These are phyloP conservation scores for Hydrozoanthus gracilis DNA, from an alignment of 92 coral and sea anemone genomes.

Conservation along the genomic window DNA sequence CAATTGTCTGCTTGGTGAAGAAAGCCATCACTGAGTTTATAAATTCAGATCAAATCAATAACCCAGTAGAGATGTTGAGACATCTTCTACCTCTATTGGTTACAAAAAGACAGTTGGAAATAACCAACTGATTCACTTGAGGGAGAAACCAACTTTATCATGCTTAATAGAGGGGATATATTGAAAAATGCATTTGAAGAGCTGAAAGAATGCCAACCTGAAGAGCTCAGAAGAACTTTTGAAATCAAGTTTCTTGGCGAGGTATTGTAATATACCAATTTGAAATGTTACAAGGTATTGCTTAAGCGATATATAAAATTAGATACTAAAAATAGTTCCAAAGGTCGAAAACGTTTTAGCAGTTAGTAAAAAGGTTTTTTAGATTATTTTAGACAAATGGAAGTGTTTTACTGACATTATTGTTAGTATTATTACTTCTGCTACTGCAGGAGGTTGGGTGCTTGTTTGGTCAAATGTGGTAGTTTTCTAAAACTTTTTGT, in stretches of 20 bases:
- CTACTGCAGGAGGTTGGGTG: neutral
- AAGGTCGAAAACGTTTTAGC: too few species aligned
- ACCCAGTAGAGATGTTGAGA: conserved; percentile 5
- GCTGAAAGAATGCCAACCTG: conserved; percentile 18
- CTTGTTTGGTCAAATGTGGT: too few species aligned
- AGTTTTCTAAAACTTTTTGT: neutral
- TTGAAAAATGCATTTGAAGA: conserved; percentile 23
- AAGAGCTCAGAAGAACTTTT: conserved; percentile 30
- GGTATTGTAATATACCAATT: conserved; percentile 18
- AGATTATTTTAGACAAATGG: too few species aligned
- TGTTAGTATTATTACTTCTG: neutral
- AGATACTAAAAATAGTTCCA: too few species aligned
- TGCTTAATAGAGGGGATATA: conserved; percentile 22
- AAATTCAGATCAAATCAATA: conserved; percentile 3
- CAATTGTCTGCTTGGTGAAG: conserved; percentile 23
- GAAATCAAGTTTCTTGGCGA: conserved; percentile 35
- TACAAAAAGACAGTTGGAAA: conserved; percentile 21
- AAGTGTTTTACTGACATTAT: conserved; percentile 14
- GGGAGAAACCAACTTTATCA: conserved; percentile 31
- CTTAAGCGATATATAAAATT: too few species aligned
- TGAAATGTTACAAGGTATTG: too few species aligned
- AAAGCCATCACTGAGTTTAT: conserved; percentile 23
- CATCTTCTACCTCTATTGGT: conserved; percentile 1
- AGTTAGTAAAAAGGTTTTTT: too few species aligned
- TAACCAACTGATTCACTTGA: conserved; percentile 23